Conservation (phyloP, 2,888 invertebrate genomes). For the Pristionchus exspectatus region DNA sequence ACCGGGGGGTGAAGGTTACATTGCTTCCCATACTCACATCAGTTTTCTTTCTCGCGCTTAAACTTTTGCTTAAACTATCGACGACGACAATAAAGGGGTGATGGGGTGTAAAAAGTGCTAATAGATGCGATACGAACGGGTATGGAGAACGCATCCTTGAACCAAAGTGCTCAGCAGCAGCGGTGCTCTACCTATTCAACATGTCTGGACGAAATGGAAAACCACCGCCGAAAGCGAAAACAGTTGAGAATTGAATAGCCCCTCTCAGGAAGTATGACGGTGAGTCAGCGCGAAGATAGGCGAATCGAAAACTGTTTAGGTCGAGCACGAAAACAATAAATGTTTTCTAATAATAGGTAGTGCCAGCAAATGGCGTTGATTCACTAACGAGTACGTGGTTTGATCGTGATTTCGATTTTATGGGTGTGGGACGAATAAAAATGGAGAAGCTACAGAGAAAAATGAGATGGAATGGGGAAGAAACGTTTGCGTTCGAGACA, state of each 20-base stretch:
- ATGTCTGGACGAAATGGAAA: too few relatives aligned
- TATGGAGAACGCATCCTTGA: background rate
- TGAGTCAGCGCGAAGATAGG: too few relatives aligned
- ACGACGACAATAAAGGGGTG: background rate
- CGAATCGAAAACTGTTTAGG: background rate
- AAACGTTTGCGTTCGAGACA: background rate
- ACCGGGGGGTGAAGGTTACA: constrained; percentile 37
- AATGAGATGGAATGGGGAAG: background rate
- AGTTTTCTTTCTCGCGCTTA: background rate
- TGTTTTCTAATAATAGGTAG: background rate
- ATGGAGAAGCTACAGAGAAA: background rate
- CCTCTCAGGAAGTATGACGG: too few relatives aligned
- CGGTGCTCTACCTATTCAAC: background rate
- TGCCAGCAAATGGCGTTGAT: background rate
- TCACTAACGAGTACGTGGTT: background rate
- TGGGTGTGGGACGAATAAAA: background rate
- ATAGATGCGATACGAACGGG: background rate
- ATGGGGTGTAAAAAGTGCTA: constrained; percentile 15
- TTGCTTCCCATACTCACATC: background rate
- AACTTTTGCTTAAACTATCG: background rate
- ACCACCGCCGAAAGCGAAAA: too few relatives aligned
- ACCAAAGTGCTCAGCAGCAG: background rate
- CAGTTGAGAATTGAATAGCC: too few relatives aligned
- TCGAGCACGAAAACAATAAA: background rate
- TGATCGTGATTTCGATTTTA: background rate